phyloP scores from a whole-genome alignment of 2,113 vertebrate genomes.

The Penelope pileata region DNA sequence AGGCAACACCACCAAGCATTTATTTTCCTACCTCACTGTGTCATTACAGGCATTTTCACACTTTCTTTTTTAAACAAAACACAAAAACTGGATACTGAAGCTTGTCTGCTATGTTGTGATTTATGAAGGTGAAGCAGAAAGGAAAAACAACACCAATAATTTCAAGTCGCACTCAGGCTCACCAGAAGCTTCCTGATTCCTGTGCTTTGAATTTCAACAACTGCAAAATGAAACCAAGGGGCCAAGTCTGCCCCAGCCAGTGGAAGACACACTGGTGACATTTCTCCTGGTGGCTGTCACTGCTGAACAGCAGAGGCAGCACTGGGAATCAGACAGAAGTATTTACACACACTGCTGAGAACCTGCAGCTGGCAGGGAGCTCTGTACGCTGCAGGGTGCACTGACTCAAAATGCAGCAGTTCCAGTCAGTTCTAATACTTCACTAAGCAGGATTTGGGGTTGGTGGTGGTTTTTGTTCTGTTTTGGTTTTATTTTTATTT shows the following conservation, averaged over 20 bases:
- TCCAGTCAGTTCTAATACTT: background rate
- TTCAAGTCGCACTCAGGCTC: background rate
- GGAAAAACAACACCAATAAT: background rate
- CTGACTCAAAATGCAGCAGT: accelerated
- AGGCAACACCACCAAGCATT: background rate
- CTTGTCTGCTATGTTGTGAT: background rate
- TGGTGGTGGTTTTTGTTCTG: too few relatives aligned
- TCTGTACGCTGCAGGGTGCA: background rate
- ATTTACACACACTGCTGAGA: background rate
- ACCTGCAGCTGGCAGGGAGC: background rate
- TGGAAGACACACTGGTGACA: background rate
- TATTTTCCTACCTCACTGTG: background rate
- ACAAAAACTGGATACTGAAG: background rate
- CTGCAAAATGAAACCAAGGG: background rate
- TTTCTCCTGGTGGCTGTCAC: background rate
- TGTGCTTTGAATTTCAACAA: background rate
- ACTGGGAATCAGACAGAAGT: background rate
- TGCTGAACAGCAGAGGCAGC: background rate
- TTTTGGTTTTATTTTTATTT: too few relatives aligned
- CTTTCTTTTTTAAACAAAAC: background rate
- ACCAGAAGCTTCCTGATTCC: background rate
- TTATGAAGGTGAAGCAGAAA: background rate
- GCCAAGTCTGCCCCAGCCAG: background rate
- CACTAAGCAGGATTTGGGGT: background rate
- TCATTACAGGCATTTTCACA: background rate